Conservation (phyloP, 2,113 vertebrate genomes). For the Muntiacus reevesi region DNA sequence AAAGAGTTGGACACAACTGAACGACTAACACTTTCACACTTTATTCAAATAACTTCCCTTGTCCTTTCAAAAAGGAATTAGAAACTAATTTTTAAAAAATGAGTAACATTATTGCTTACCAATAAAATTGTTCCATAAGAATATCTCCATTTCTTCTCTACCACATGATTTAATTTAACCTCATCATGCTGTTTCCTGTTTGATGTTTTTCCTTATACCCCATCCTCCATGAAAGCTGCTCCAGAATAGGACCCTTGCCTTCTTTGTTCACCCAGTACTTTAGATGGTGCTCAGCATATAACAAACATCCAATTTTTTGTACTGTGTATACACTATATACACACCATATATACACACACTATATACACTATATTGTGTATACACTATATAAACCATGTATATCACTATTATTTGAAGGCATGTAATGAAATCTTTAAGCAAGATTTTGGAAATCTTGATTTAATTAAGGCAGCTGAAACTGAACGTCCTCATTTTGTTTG, state of each 20-base stretch:
- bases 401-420: not conserved
- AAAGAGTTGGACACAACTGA: not conserved
- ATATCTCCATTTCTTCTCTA: not conserved
- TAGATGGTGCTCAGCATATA: not conserved
- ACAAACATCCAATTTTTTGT: not conserved
- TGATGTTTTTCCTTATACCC: not conserved
- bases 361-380: not conserved
- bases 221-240: not conserved
- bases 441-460: not conserved
- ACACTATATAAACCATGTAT: not conserved
- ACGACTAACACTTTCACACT: not conserved
- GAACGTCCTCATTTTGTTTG: not conserved
- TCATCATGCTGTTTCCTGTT: not conserved
- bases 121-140: not conserved
- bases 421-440: not conserved
- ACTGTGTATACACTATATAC: not conserved
- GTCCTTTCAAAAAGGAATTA: not conserved
- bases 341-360: not conserved
- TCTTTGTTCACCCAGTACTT: not conserved
- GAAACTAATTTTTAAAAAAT: not conserved
- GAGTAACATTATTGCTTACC: not conserved
- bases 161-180: not conserved
- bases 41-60: not conserved
- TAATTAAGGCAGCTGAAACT: not conserved
- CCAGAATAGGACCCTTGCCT: not conserved